A percentile compares a stretch with the other conserved stretches of the same genome.
phyloP scores from a whole-genome alignment of 2,797 vertebrate genomes.

The Loriculus beryllinus region DNA sequence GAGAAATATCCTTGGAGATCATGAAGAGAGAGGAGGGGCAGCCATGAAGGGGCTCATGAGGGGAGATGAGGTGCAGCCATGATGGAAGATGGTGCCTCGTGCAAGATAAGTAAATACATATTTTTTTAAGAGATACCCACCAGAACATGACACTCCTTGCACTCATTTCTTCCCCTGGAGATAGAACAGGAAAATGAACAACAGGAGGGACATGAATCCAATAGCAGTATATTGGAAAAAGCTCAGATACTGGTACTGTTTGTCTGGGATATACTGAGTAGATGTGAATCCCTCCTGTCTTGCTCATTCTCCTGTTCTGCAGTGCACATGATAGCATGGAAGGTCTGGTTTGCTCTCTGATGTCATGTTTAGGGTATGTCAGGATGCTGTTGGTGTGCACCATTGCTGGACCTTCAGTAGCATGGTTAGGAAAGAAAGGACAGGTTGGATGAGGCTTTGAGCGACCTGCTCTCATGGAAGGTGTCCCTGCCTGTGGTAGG shows the following conservation, averaged over 20 bases:
- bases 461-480: not conserved
- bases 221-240: not conserved
- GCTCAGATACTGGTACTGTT: not conserved
- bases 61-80: not conserved
- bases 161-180: not conserved
- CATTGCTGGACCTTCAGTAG: not conserved
- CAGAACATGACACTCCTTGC: not conserved
- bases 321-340: not conserved
- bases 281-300: not conserved
- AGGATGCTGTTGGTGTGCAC: not conserved
- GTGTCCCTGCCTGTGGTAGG: not conserved
- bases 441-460: not conserved
- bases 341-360: not conserved
- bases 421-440: not conserved
- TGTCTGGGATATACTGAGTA: not conserved
- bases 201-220: not conserved
- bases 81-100: not conserved
- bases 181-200: not conserved
- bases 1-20: conserved; percentile 11
- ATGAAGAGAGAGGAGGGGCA: too few relatives aligned
- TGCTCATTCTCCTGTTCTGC: not conserved
- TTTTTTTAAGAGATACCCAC: not conserved
- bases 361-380: fast-evolving
- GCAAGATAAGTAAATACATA: not conserved
- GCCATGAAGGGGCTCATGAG: too few relatives aligned